A percentile compares a stretch with the other conserved stretches of the same genome.
Conservation (phyloP, 2,888 invertebrate genomes). For the Calliphora vomitoria region DNA sequence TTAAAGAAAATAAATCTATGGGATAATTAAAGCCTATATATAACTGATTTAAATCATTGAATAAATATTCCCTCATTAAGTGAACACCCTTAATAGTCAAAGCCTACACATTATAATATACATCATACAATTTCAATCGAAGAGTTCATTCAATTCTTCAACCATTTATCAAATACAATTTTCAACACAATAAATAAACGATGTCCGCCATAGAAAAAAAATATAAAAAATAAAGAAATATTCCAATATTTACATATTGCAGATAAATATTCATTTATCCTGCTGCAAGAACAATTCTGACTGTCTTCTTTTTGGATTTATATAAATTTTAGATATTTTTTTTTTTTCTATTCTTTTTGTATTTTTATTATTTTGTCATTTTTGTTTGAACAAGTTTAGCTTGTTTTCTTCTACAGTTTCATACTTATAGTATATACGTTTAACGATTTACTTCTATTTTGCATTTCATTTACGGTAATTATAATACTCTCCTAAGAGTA, state of each 20-base stretch:
- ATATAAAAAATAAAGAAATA: neutral
- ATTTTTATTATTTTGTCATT: slow-evolving; percentile 48
- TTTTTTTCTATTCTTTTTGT: neutral
- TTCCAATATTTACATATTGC: slow-evolving; percentile 36
- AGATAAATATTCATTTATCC: slow-evolving; percentile 50
- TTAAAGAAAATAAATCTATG: no score
- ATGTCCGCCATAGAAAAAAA: neutral
- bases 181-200: slow-evolving; percentile 58
- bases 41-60: no score
- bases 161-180: slow-evolving; percentile 39
- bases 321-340: neutral
- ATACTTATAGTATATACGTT: neutral
- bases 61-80: no score
- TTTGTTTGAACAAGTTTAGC: slow-evolving; percentile 60
- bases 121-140: slow-evolving; percentile 21
- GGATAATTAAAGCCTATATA: no score
- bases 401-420: slow-evolving; percentile 27
- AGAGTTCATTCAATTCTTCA: slow-evolving; percentile 48
- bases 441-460: slow-evolving; percentile 61
- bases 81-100: slow-evolving; percentile 34
- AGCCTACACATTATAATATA: slow-evolving; percentile 44
- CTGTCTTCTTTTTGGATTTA: neutral
- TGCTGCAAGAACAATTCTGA: slow-evolving; percentile 32
- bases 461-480: slow-evolving; percentile 69
- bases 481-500: slow-evolving; percentile 33